Evolutionary conservation across 2,888 invertebrate genomes (phyloP).

Genomic region (Rhimphoctona megacephalus): DNA sequence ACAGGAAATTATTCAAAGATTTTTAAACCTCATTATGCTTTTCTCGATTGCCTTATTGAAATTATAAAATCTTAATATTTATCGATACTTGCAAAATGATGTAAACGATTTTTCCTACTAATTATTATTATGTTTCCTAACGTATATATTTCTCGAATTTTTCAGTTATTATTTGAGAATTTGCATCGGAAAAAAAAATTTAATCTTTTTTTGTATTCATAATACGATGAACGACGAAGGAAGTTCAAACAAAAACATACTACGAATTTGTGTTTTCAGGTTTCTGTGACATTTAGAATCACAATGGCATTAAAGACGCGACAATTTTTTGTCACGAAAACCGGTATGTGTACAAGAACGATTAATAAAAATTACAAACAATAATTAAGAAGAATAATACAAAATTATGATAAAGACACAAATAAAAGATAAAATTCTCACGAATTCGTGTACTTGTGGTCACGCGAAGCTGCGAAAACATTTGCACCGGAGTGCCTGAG

Average conservation of each 20-base stretch:
- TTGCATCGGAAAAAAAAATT: too few species aligned
- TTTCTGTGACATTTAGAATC: neutral
- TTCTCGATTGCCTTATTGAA: neutral
- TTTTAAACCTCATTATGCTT: neutral
- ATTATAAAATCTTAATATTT: neutral
- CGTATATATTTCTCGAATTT: neutral
- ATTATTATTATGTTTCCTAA: neutral
- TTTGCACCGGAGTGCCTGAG: conserved; percentile 51
- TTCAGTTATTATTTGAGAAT: too few species aligned
- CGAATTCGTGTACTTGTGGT: conserved; percentile 43
- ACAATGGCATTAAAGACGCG: neutral
- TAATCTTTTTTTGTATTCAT: too few species aligned
- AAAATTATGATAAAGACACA: conserved; percentile 18
- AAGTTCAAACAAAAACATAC: neutral
- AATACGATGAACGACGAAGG: too few species aligned
- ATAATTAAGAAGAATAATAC: conserved; percentile 1
- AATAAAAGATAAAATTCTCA: conserved; percentile 40
- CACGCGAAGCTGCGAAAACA: conserved; percentile 56
- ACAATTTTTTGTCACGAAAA: neutral
- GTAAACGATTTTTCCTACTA: neutral
- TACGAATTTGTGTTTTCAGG: neutral
- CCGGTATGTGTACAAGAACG: neutral
- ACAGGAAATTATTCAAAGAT: neutral
- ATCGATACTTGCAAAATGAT: neutral
- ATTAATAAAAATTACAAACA: neutral